Base-by-base conservation (phyloP, 2,888 invertebrate genomes). In the Rhorus exstirpatorius region DNA sequence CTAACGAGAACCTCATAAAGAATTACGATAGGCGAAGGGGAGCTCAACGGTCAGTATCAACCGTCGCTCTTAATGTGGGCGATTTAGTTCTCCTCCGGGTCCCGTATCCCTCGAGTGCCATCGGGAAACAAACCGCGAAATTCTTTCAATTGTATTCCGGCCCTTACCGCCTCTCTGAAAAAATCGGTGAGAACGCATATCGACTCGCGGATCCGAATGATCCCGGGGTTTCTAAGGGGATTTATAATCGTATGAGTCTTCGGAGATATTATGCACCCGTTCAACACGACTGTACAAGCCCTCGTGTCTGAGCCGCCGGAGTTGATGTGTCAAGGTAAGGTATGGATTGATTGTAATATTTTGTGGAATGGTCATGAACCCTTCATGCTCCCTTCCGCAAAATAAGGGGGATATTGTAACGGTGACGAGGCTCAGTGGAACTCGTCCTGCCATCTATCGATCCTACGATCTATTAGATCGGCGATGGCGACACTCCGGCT, bases 81-180 rank as follows among this genome's bases (percentile, higher is more conserved):
- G 70, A 76, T 12, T 17, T 24, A 3, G 81, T 76, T 0, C 8
- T 81, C 0, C 17, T 76, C 1, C 70, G 63, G 0, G 53, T 67
- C 0, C 76, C 76, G 3, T 38, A 76, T 46, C 63, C 38, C 0
- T 76, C 81, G 0, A 81, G 12, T 10, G 38, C 53, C 0, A 3
- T 17, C 21, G 70, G 55, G 1, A 51, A 21, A 2, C 38, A 46
- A 3, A 81, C 49, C 0, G 14, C 41, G 1, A 81, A 76, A 35
- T 76, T 81, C 46, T 76, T 81, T n/a, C 76, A 70, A 3, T 49
- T 38, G 10, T 38, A 38, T 10, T 4, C 1, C 1, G 38, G 38
- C 1, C 38, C 67, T 1, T 68, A 68, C 12, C 1, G 24, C 0
- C 1, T 51, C 1, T 3, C 19, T 6, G 21, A 19, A 51, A 19